These are phyloP conservation scores for Manacus vitellinus DNA, from an alignment of 2,113 vertebrate species.

Conservation along the genomic window DNA sequence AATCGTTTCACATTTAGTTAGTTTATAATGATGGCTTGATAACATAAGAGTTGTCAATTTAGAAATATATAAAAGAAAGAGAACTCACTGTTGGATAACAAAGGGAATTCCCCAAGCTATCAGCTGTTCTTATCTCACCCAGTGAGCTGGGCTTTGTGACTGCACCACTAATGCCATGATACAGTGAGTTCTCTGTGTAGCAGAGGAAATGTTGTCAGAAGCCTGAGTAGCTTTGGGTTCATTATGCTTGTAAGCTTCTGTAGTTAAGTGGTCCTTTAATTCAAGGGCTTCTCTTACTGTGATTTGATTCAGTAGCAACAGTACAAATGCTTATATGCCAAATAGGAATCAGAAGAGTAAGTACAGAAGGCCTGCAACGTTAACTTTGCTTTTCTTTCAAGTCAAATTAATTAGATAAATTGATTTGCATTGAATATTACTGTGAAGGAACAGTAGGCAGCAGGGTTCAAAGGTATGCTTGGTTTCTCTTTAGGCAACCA, in stretches of 20 bases:
- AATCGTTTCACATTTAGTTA: background rate
- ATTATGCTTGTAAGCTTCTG: background rate
- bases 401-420: background rate
- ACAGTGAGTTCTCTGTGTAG: background rate
- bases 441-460: background rate
- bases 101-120: background rate
- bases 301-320: background rate
- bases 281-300: background rate
- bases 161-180: background rate
- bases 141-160: background rate
- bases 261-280: background rate
- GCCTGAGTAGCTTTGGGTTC: background rate
- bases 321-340: background rate
- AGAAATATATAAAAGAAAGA: background rate
- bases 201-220: background rate
- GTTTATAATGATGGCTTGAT: background rate
- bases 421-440: background rate
- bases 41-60: rapidly evolving
- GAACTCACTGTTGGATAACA: rapidly evolving
- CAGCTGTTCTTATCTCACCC: background rate
- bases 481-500: slow-evolving; percentile 52
- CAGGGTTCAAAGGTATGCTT: background rate
- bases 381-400: background rate
- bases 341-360: background rate
- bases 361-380: background rate